A percentile compares a stretch with the other conserved stretches of the same genome.
These are phyloP conservation scores for Schlechtendalia chinensis DNA, from an alignment of 1,140 invertebrate genomes.

Conservation along the genomic window DNA sequence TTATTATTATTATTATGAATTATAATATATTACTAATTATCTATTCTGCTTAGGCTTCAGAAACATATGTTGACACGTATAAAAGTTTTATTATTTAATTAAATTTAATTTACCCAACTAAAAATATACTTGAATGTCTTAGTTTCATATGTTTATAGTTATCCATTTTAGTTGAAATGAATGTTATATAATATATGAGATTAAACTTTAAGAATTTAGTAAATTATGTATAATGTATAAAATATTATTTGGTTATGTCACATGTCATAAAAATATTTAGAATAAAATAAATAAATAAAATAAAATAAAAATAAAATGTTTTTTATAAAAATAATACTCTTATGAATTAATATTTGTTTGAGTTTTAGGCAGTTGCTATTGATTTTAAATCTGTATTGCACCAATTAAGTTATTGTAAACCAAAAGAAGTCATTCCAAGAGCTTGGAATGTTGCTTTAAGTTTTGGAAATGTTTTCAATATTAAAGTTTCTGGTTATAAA, in stretches of 20 bases:
- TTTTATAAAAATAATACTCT: too few species aligned
- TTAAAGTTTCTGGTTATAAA: conserved; percentile 30
- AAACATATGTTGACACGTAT: neutral
- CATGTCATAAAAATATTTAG: too few species aligned
- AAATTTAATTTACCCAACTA: too few species aligned
- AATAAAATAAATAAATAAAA: too few species aligned
- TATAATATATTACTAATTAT: neutral
- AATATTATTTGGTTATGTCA: too few species aligned
- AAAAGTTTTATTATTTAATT: too few species aligned
- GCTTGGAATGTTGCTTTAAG: conserved; percentile 18
- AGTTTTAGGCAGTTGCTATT: neutral
- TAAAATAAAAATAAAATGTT: neutral
- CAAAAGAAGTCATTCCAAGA: conserved; percentile 8
- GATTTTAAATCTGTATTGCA: neutral
- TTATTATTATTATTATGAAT: neutral
- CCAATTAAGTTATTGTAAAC: conserved; percentile 17
- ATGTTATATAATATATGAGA: too few species aligned
- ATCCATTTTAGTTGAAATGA: too few species aligned
- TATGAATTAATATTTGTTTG: neutral
- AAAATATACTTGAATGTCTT: too few species aligned
- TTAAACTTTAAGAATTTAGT: too few species aligned
- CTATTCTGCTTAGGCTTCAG: neutral
- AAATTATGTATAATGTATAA: too few species aligned
- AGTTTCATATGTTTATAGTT: too few species aligned
- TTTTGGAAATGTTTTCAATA: conserved; percentile 25